A percentile compares a stretch with the other conserved stretches of the same genome.
phyloP scores from a whole-genome alignment of 2,888 invertebrate species.

The Aleiodes leptofemur region DNA sequence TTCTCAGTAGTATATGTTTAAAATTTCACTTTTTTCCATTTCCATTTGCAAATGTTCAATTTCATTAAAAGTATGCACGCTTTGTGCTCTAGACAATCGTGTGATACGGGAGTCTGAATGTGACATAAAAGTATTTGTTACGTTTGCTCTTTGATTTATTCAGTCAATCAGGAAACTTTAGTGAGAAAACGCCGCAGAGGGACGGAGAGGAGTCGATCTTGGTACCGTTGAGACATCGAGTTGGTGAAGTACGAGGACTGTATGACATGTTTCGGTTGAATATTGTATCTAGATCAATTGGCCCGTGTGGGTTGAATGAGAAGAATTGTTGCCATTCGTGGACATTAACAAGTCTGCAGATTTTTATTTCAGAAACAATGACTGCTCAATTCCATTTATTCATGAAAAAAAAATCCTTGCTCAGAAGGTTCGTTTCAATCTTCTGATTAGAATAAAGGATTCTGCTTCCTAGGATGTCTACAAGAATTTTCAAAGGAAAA shows the following conservation, averaged over 20 bases:
- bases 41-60: not conserved
- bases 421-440: too few relatives aligned
- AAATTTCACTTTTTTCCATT: conserved; percentile 23
- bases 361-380: not conserved
- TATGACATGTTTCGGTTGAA: not conserved
- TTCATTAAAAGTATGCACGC: not conserved
- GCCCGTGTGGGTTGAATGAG: conserved; percentile 8
- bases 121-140: conserved; percentile 1
- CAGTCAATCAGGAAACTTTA: too few relatives aligned
- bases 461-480: too few relatives aligned
- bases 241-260: too few relatives aligned
- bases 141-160: too few relatives aligned
- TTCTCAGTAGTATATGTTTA: not conserved
- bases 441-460: too few relatives aligned
- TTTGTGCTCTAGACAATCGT: conserved; percentile 7
- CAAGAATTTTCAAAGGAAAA: too few relatives aligned
- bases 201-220: too few relatives aligned
- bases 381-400: too few relatives aligned
- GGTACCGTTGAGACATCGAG: too few relatives aligned
- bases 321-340: conserved; percentile 11
- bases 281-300: conserved; percentile 39
- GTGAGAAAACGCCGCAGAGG: too few relatives aligned
- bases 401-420: too few relatives aligned
- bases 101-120: conserved; percentile 6
- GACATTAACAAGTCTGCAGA: not conserved